Percentiles rank a stretch among this genome's conserved stretches.
These are phyloP conservation scores for Amiota minor DNA, from an alignment of 2,888 invertebrate genomes.

Conservation along the genomic window DNA sequence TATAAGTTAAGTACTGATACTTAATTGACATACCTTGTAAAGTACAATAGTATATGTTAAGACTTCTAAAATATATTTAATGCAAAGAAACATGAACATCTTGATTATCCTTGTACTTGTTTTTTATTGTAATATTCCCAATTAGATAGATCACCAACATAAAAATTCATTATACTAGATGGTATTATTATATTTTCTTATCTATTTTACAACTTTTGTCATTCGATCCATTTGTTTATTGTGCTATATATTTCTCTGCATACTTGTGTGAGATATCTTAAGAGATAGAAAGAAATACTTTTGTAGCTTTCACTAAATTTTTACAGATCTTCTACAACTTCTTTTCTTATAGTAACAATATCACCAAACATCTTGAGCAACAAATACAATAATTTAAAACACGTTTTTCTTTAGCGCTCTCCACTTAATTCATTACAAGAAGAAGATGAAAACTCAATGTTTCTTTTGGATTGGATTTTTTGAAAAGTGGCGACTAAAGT, in stretches of 20 bases:
- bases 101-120: too few relatives aligned
- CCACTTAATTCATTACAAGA: not conserved
- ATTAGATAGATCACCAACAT: too few relatives aligned
- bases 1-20: too few relatives aligned
- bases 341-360: not conserved
- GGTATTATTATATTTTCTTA: not conserved
- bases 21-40: too few relatives aligned
- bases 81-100: too few relatives aligned
- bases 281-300: conserved; percentile 30
- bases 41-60: too few relatives aligned
- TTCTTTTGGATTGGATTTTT: not conserved
- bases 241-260: too few relatives aligned
- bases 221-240: conserved; percentile 55
- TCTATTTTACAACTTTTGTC: conserved; percentile 49
- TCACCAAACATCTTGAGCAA: not conserved
- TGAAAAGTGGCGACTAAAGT: conserved; percentile 48
- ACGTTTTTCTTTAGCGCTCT: conserved; percentile 41
- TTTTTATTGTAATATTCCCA: too few relatives aligned
- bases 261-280: too few relatives aligned
- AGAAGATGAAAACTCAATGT: too few relatives aligned
- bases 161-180: too few relatives aligned
- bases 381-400: conserved; percentile 61
- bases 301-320: conserved; percentile 59
- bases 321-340: not conserved
- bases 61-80: too few relatives aligned